Evolutionary conservation across 1,140 invertebrate genomes (phyloP).

Genomic region (Tyrophagus putrescentiae): DNA sequence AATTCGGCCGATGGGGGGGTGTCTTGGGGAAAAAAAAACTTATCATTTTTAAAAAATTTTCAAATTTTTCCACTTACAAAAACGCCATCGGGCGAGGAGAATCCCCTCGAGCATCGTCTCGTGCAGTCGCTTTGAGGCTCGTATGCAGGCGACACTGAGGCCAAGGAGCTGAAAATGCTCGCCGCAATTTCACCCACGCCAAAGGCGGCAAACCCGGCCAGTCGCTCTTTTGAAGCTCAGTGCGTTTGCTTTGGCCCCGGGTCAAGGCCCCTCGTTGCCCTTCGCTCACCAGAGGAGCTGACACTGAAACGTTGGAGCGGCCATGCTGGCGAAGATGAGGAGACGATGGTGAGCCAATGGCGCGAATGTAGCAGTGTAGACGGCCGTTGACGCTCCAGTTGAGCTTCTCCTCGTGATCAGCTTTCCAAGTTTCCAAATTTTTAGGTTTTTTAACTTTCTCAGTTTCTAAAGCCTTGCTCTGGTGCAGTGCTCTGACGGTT

Average conservation of each 20-base stretch:
- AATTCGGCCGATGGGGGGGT: slow-evolving; percentile 50
- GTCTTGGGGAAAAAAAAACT: slow-evolving; percentile 35
- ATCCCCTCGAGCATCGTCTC: slow-evolving; percentile 28
- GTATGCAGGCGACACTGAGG: neutral
- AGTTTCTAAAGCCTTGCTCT: too few relatives aligned
- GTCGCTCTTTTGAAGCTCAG: slow-evolving; percentile 53
- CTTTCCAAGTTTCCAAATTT: slow-evolving; percentile 15
- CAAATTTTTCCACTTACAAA: too few relatives aligned
- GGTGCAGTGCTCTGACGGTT: too few relatives aligned
- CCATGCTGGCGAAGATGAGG: neutral
- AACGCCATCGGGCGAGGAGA: slow-evolving; percentile 57
- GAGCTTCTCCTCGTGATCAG: slow-evolving; percentile 8
- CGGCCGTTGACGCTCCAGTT: slow-evolving; percentile 9
- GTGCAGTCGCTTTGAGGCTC: slow-evolving; percentile 24
- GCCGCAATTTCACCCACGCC: slow-evolving; percentile 53
- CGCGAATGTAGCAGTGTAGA: slow-evolving; percentile 15
- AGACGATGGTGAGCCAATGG: slow-evolving; percentile 6
- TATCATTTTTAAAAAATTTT: too few relatives aligned
- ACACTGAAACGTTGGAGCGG: slow-evolving; percentile 18
- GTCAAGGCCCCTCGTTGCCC: slow-evolving; percentile 33
- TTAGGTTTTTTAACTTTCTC: too few relatives aligned
- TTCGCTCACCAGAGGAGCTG: slow-evolving; percentile 33
- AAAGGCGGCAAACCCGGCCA: slow-evolving; percentile 71
- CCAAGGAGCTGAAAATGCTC: slow-evolving; percentile 11
- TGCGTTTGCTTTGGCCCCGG: slow-evolving; percentile 22